Evolutionary conservation across 2,888 invertebrate genomes (phyloP).

Genomic region (Blastobasis lacticolella): DNA sequence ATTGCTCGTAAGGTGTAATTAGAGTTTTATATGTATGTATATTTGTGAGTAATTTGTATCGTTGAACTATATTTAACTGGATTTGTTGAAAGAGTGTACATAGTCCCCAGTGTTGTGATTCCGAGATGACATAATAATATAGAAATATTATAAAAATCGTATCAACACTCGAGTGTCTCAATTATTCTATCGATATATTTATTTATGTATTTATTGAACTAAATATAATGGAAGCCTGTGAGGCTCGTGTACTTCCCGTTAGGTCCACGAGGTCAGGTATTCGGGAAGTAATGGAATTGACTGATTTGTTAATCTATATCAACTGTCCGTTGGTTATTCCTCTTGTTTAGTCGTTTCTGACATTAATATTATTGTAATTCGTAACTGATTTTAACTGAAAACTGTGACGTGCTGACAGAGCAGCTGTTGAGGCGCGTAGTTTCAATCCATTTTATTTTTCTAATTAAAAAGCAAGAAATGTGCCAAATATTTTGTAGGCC

Average conservation of each 20-base stretch:
- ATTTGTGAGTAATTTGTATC: slow-evolving; percentile 47
- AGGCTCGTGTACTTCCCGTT: slow-evolving; percentile 36
- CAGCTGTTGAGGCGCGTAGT: slow-evolving; percentile 10
- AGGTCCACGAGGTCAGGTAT: slow-evolving; percentile 25
- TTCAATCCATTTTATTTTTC: slow-evolving; percentile 2
- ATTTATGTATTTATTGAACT: slow-evolving; percentile 14
- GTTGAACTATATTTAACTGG: slow-evolving; percentile 28
- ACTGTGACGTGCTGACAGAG: slow-evolving; percentile 12
- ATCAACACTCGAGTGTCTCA: slow-evolving; percentile 25
- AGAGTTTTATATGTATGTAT: slow-evolving; percentile 57
- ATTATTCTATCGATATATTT: slow-evolving; percentile 31
- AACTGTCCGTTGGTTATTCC: slow-evolving; percentile 6
- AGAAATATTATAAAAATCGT: slow-evolving; percentile 16
- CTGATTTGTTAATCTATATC: slow-evolving; percentile 46
- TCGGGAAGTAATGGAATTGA: slow-evolving; percentile 44
- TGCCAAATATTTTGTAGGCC: slow-evolving; percentile 69
- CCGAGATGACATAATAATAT: slow-evolving; percentile 38
- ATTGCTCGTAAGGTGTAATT: slow-evolving; percentile 26
- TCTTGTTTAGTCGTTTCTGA: too few species aligned
- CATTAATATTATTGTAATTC: slow-evolving; percentile 5
- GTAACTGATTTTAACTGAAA: slow-evolving; percentile 20
- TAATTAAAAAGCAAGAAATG: slow-evolving; percentile 35
- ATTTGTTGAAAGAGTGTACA: slow-evolving; percentile 43
- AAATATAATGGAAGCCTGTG: slow-evolving; percentile 21
- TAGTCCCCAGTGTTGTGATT: slow-evolving; percentile 64